phyloP scores from a whole-genome alignment of 2,113 vertebrate genomes.

The Perccottus glenii region DNA sequence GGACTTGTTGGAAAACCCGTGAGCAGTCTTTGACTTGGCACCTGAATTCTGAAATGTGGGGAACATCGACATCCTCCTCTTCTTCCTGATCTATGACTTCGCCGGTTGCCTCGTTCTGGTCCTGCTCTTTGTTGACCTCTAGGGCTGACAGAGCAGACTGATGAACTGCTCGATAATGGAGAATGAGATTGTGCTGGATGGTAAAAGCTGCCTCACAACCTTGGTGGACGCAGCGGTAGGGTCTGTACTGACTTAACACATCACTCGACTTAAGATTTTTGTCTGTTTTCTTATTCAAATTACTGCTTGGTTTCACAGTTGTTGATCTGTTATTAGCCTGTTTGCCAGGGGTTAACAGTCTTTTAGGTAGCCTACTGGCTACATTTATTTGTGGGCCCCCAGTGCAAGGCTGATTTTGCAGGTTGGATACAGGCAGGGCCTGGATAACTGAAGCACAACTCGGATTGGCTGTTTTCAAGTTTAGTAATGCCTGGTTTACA shows the following conservation, averaged over 20 bases:
- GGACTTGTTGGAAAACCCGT: constrained; percentile 90
- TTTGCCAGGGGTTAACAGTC: constrained; percentile 11
- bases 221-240: constrained; percentile 93
- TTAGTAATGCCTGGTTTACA: not conserved
- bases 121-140: constrained; percentile 84
- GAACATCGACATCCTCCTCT: constrained; percentile 72
- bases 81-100: constrained; percentile 78
- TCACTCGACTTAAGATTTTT: constrained; percentile 80
- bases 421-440: constrained; percentile 24
- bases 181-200: constrained; percentile 95
- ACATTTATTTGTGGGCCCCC: constrained; percentile 24
- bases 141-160: constrained; percentile 88
- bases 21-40: constrained; percentile 95
- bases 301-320: constrained; percentile 35
- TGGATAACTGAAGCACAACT: constrained; percentile 22
- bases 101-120: constrained; percentile 72
- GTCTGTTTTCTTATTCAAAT: constrained; percentile 76
- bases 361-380: not conserved
- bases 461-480: constrained; percentile 16
- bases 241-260: constrained; percentile 85
- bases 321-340: constrained; percentile 31
- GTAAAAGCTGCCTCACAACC: constrained; percentile 94
- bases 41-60: constrained; percentile 86
- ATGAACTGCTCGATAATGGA: constrained; percentile 95
- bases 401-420: constrained; percentile 25